Conservation (phyloP, 2,113 vertebrate genomes). For the Pangasianodon gigas region DNA sequence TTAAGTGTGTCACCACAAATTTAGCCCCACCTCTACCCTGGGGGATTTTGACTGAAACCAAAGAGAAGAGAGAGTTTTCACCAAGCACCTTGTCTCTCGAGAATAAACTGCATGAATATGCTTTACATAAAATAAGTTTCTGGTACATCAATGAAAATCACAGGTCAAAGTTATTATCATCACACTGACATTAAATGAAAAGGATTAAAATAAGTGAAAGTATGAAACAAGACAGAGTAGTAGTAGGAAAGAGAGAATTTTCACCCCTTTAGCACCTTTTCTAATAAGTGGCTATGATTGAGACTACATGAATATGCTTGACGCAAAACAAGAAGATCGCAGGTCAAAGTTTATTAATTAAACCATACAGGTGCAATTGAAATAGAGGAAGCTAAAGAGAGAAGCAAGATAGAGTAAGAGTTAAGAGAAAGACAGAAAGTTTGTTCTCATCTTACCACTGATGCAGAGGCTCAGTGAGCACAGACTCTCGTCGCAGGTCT, state of each 20-base stretch:
- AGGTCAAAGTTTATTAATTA: neutral
- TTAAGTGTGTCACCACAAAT: conserved; percentile 47
- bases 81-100: neutral
- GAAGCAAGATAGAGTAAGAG: conserved; percentile 11
- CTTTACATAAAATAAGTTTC: neutral
- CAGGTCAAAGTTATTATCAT: conserved; percentile 42
- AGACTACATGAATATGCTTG: neutral
- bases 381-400: neutral
- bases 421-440: conserved; percentile 47
- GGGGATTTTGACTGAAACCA: conserved; percentile 22
- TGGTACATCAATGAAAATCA: neutral
- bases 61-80: neutral
- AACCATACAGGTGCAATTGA: neutral
- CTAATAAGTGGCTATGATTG: neutral
- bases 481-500: conserved; percentile 71
- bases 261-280: neutral
- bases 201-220: conserved; percentile 26
- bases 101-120: neutral
- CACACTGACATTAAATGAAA: conserved; percentile 25
- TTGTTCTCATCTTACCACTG: conserved; percentile 69
- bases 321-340: neutral
- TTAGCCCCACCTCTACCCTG: conserved; percentile 4
- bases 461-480: conserved; percentile 74
- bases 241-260: neutral
- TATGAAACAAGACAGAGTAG: neutral